Evolutionary conservation across 2,888 invertebrate genomes (phyloP), one percentile per base, ranked within the genome.

Genomic region (Punctoribates punctum): DNA sequence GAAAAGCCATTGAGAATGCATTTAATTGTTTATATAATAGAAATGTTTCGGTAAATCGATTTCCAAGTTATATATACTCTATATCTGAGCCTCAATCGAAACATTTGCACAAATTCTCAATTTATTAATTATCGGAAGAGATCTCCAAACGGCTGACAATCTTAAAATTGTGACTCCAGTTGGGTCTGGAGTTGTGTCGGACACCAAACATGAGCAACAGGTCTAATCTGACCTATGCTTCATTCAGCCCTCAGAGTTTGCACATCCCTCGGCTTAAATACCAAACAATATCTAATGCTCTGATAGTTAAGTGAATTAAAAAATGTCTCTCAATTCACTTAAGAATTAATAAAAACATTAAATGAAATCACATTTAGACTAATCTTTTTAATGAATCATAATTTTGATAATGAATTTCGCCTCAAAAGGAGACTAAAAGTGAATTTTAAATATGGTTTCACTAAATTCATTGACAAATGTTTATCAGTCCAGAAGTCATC

Each of bases 31-130:
- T 20, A 13, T 15, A 60, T 51, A 60, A 13, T 57, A 57, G 42
- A 42, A 42, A 42, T 42, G 42, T 42, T 13, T 13, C 11, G 8
- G 13, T 42, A 13, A 42, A 42, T 42, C 13, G 42, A 42, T 54
- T 54, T 25, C 1, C 6, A 25, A 25, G n/a, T 25, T n/a, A 54
- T n/a, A 54, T 23, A 54, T 54, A 25, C 6, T 54, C 6, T 54
- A 11, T 42, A 42, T 42, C 8, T 4, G 13, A 29, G 23, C 20
- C 20, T 20, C 6, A n/a, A 67, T 38, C 67, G 17, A 42, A 67
- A 38, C 29, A 67, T 67, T 67, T 38, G 38, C 42, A 67, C 38
- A 67, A 65, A 65, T 65, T 29, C 23, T 38, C 65, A 34, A 65
- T 42, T 65, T 67, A 67, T 67, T 42, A 67, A 67, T 67, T 67